Evolutionary conservation across 2,113 vertebrate genomes (phyloP), one percentile per base, ranked within the genome.

Genomic region (Aix galericulata): DNA sequence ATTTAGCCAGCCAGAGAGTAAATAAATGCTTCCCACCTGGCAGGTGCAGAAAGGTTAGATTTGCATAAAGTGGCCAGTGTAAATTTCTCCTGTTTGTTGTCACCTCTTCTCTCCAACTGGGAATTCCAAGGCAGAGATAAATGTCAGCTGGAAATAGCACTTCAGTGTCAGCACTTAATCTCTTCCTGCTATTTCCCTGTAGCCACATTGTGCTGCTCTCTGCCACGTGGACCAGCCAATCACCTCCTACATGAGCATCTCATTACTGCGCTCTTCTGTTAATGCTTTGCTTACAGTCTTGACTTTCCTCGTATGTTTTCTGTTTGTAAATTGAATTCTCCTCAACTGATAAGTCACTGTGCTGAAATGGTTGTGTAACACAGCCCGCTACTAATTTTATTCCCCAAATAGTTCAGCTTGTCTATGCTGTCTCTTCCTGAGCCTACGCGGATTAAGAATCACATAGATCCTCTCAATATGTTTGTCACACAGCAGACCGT

Each of bases 41-140:
- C 77, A 96, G 88, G 89, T 91, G 44, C 77, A 85, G 80, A 92
- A 96, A 96, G 95, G 95, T 97, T 94, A 89, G 93, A 91, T 97
- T 97, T 96, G 85, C 94, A 94, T 91, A 82, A 68, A 81, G 82
- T 25, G 72, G 34, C 69, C 77, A 79, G 63, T 62, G 82, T 82
- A 88, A 93, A 97, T 93, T 89, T 62, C 59, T 91, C n/a, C 60
- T 94, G 83, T 96, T 93, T 96, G 81, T 95, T 85, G 87, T 89
- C 52, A 75, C 31, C 17, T 17, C 56, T 58, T 52, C 42, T 63
- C 20, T 48, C 86, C 82, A 75, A 5, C 56, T 88, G 93, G 94
- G 90, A 88, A 88, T 94, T 94, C 91, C 82, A 56, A 90, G 64
- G 88, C 56, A 56, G 82, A 91, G 76, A 88, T 85, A 95, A 93